phyloP scores from a whole-genome alignment of 2,113 vertebrate species.

The Colossoma macropomum region DNA sequence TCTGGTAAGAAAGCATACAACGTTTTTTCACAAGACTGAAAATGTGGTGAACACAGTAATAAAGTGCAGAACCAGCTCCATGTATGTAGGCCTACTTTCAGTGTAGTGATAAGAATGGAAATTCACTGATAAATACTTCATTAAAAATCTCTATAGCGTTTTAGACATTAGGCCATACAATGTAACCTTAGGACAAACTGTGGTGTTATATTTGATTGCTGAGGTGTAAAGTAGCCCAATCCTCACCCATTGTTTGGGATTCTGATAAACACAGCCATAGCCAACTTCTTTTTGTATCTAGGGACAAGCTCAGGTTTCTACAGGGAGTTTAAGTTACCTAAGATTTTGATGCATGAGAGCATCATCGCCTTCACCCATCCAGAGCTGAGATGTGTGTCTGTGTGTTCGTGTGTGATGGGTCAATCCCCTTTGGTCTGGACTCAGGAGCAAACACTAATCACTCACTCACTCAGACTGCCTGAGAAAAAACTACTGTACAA shows the following conservation, averaged over 20 bases:
- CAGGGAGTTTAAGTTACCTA: constrained; percentile 16
- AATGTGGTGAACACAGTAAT: no score
- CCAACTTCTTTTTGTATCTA: constrained; percentile 1
- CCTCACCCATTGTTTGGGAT: not conserved
- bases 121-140: no score
- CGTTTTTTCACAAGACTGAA: not conserved
- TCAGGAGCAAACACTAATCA: not conserved
- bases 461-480: not conserved
- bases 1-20: constrained; percentile 61
- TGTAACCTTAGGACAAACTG: not conserved
- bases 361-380: not conserved
- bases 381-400: not conserved
- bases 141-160: no score
- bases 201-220: not conserved
- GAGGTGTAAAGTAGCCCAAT: not conserved
- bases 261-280: not conserved
- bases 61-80: no score
- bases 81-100: no score
- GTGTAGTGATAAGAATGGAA: no score
- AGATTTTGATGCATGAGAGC: not conserved
- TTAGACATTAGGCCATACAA: not conserved
- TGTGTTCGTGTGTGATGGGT: not conserved
- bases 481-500: not conserved
- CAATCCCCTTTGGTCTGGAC: not conserved
- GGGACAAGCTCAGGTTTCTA: constrained; percentile 48